Base-by-base conservation (phyloP, 1,140 invertebrate genomes). In the Formica exsecta region DNA sequence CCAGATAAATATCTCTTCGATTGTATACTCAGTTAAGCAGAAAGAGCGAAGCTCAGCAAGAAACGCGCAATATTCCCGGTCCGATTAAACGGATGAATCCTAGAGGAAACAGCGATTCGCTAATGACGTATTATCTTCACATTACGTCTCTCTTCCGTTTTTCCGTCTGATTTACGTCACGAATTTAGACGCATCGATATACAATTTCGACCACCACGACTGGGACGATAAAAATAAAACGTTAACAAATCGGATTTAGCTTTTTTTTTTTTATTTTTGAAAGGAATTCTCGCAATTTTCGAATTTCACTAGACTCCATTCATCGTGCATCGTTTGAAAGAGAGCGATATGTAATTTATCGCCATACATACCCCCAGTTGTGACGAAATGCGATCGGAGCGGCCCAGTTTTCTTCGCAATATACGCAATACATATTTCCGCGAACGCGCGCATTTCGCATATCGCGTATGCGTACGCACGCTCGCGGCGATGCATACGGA, bases 341-440 rank as follows among this genome's bases (percentile, higher is more conserved):
- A 83, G 64, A 83, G 64, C 76, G 85, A 59, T 32, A n/a, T 62
- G 76, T 81, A 81, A 86, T 86, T 86, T 86, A 86, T 86, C 62
- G 64, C 16, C 32, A 19, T 32, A 25, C 13, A 9, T n/a, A 29
- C 19, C 36, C 9, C 59, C 9, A 19, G 48, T 51, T 51, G 48
- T 57, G 64, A 80, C 62, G 29, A 80, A 86, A 86, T 29, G 75
- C 76, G 85, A 81, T 86, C 76, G 64, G 11, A 25, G 44, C 62
- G 64, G 77, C 77, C 75, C 41, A 51, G 32, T 86, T 81, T 70
- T 70, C 54, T 73, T 73, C 38, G 54, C 36, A 25, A 13, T 22
- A 22, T 29, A 29, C 25, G 48, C 48, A 51, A 32, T 62, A 48
- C 66, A 73, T 61, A 73, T 54, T 79, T 79, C 29, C 65, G 32